Percentiles rank a stretch among this genome's conserved stretches.
These are phyloP conservation scores for Holocentrus rufus DNA, from an alignment of 2,797 vertebrate species.

Conservation along the genomic window DNA sequence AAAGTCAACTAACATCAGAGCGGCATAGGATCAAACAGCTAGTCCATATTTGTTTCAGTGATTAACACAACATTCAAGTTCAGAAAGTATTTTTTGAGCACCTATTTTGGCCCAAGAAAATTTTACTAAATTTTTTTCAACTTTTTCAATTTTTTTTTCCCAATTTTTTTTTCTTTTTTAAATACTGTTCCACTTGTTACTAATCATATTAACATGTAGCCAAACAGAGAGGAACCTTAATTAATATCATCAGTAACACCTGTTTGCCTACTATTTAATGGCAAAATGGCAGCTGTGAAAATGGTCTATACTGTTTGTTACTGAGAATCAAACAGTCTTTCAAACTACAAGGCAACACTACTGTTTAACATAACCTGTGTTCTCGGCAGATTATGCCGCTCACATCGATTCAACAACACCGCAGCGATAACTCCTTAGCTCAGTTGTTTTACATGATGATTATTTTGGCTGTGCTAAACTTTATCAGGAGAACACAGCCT, in stretches of 20 bases:
- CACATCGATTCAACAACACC: conserved; percentile 36
- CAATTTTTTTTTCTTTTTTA: too few species aligned
- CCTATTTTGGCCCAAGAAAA: too few species aligned
- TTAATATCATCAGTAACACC: too few species aligned
- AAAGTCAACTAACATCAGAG: too few species aligned
- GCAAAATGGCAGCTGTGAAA: too few species aligned
- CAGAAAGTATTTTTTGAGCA: too few species aligned
- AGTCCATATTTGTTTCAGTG: background rate
- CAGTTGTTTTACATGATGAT: conserved; percentile 48
- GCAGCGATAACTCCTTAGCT: conserved; percentile 27
- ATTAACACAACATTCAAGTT: background rate
- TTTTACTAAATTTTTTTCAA: too few species aligned
- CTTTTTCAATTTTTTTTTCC: background rate
- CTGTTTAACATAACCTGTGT: conserved; percentile 18
- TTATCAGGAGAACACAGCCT: conserved; percentile 52
- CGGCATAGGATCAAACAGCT: background rate
- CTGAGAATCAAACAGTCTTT: background rate
- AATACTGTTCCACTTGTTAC: too few species aligned
- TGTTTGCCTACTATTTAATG: too few species aligned
- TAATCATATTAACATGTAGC: too few species aligned
- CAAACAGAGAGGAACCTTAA: too few species aligned
- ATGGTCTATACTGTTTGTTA: background rate
- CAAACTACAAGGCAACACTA: background rate
- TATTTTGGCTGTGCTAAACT: conserved; percentile 48
- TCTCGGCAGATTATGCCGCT: conserved; percentile 36